These are phyloP conservation scores for Sanderia malayensis DNA, from an alignment of 30 jellyfish, hydroid and myxozoan species.

Conservation along the genomic window DNA sequence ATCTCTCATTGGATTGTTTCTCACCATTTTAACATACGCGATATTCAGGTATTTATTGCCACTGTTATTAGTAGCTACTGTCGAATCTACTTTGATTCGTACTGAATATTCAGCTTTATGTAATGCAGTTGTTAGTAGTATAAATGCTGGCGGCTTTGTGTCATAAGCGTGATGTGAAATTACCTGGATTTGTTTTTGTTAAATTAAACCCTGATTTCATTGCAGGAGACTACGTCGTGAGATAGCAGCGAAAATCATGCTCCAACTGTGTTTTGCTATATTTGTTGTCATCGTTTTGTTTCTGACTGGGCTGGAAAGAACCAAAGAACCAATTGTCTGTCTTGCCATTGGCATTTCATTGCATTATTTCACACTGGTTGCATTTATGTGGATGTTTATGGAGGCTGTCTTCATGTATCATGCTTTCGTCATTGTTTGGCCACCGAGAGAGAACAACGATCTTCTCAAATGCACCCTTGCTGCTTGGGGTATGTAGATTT, in stretches of 20 bases:
- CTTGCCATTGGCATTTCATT: slow-evolving; percentile 77
- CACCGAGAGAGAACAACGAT: slow-evolving; percentile 97
- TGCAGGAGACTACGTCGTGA: slow-evolving; percentile 90
- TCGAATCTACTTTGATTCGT: too few relatives aligned
- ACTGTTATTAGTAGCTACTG: too few relatives aligned
- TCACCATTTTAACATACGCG: slow-evolving; percentile 81
- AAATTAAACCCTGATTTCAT: slow-evolving; percentile 5
- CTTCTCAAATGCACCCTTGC: slow-evolving; percentile 72
- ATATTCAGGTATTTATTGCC: slow-evolving; percentile 62
- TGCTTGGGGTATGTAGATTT: slow-evolving; percentile 99
- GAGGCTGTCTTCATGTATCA: slow-evolving; percentile 96
- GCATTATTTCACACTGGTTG: slow-evolving; percentile 90
- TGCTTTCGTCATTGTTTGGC: slow-evolving; percentile 98
- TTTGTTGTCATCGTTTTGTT: slow-evolving; percentile 81
- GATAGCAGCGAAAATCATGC: slow-evolving; percentile 87
- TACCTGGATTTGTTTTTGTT: background rate
- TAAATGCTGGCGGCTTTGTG: too few relatives aligned
- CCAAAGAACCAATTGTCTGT: slow-evolving; percentile 70
- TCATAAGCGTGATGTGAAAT: slow-evolving; percentile 3
- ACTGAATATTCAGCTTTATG: too few relatives aligned
- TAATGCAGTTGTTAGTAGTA: too few relatives aligned
- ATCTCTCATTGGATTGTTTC: slow-evolving; percentile 86
- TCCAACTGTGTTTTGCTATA: slow-evolving; percentile 87
- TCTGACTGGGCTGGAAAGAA: slow-evolving; percentile 86
- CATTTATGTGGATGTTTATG: slow-evolving; percentile 99